Percentiles rank a stretch among this genome's conserved stretches.
phyloP scores from a whole-genome alignment of 1,140 invertebrate species.

The Anastatus disparis region DNA sequence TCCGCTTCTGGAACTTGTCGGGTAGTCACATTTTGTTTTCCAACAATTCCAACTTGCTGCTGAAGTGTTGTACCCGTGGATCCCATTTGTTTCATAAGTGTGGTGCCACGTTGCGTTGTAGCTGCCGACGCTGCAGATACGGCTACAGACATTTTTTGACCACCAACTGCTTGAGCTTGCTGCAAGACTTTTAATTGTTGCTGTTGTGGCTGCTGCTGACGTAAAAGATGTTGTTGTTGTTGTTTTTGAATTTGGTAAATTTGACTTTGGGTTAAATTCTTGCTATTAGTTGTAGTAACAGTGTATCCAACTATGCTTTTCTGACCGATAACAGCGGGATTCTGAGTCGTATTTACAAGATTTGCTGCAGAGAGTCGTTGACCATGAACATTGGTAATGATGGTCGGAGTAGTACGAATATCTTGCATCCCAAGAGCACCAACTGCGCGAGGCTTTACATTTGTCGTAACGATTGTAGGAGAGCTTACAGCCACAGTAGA shows the following conservation, averaged over 20 bases:
- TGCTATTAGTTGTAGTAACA: conserved; percentile 58
- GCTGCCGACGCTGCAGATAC: conserved; percentile 49
- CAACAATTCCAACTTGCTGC: conserved; percentile 42
- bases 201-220: conserved; percentile 65
- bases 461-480: conserved; percentile 49
- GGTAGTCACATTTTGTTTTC: conserved; percentile 68
- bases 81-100: conserved; percentile 59
- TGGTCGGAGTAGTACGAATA: conserved; percentile 52
- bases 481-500: conserved; percentile 47
- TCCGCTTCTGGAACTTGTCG: conserved; percentile 73
- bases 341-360: conserved; percentile 56
- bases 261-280: conserved; percentile 68
- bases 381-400: conserved; percentile 59
- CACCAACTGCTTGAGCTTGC: conserved; percentile 50
- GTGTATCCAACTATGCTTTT: conserved; percentile 63
- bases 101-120: conserved; percentile 54
- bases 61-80: conserved; percentile 10
- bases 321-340: conserved; percentile 45
- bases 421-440: conserved; percentile 57
- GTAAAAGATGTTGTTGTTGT: conserved; percentile 65
- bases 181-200: conserved; percentile 62
- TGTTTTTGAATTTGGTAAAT: conserved; percentile 68
- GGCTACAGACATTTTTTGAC: conserved; percentile 60
- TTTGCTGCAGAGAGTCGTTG: conserved; percentile 57
- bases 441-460: conserved; percentile 56